Evolutionary conservation across 1,140 invertebrate species (phyloP).

Genomic region (Zeugodacus cucurbitae): DNA sequence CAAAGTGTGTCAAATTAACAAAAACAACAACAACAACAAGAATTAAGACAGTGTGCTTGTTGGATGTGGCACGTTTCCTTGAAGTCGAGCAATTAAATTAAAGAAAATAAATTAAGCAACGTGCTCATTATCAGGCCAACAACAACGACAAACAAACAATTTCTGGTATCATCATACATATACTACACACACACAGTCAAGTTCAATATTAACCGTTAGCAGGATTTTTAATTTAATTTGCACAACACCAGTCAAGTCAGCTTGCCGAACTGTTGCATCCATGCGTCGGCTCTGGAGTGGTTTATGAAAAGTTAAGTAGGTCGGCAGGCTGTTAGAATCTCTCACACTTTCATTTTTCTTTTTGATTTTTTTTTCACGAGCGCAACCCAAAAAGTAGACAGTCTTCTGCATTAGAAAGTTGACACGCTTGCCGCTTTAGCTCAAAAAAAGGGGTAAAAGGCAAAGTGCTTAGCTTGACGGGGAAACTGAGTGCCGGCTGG

Average conservation of each 20-base stretch:
- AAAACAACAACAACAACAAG: background rate
- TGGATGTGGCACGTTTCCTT: background rate
- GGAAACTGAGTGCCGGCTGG: background rate
- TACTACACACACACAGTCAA: background rate
- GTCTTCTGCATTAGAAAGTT: background rate
- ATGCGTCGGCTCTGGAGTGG: background rate
- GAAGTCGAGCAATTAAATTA: background rate
- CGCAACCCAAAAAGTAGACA: background rate
- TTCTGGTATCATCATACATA: background rate
- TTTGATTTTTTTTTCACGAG: background rate
- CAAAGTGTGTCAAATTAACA: background rate
- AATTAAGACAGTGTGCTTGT: background rate
- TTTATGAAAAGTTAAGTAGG: slow-evolving; percentile 21
- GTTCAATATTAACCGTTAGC: background rate
- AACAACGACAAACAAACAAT: background rate
- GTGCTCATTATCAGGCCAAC: background rate
- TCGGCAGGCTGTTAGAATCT: background rate
- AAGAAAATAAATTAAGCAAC: background rate
- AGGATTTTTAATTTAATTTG: background rate
- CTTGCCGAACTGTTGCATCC: background rate
- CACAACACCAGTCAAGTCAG: background rate
- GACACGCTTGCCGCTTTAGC: background rate
- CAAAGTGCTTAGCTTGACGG: background rate
- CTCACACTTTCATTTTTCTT: background rate
- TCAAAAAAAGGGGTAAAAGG: background rate